Base-by-base conservation (phyloP, 1,140 invertebrate genomes). In the Drosophila bifasciata region DNA sequence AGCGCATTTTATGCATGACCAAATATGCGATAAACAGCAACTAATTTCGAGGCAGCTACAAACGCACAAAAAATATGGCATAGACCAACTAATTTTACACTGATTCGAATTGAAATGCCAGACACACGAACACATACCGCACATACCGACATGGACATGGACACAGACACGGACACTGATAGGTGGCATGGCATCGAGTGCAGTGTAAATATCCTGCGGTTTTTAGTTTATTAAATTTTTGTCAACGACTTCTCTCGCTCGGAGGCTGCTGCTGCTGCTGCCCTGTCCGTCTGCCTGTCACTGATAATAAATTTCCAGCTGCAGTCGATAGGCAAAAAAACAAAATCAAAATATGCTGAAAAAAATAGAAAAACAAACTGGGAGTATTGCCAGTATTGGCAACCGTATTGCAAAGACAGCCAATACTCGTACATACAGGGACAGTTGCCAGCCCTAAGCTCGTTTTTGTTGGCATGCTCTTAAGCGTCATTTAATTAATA, bases 191-290 rank as follows among this genome's bases (percentile, higher is more conserved):
- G 58, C 62, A 86, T 74, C 73, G 69, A 86, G 75, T 88, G 84
- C 52, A 84, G 63, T 79, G 75, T 83, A 88, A 86, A 86, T 86
- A 86, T 76, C 71, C 83, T 75, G 83, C 70, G 83, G 83, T 75
- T 86, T 86, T 88, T 83, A 86, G 83, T 88, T 83, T 88, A 86
- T 86, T 86, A 86, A 88, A 88, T 86, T 85, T 86, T 86, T 88
- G 83, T 76, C 81, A 88, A 63, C 72, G 56, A 67, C 51, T 63
- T 43, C 43, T 72, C 62, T 57, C 46, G 51, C 44, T 53, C 17
- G 21, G 8, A 61, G 50, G 44, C 43, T 53, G 5, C 40, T 9
- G 44, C 23, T 17, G 52, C 62, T 43, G 49, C 19, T 19, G 19
- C 19, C 57, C 43, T 64, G 68, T 74, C 45, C 51, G 56, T 63